Evolutionary conservation across 1,140 invertebrate genomes (phyloP).

Genomic region (Heterodera schachtii): DNA sequence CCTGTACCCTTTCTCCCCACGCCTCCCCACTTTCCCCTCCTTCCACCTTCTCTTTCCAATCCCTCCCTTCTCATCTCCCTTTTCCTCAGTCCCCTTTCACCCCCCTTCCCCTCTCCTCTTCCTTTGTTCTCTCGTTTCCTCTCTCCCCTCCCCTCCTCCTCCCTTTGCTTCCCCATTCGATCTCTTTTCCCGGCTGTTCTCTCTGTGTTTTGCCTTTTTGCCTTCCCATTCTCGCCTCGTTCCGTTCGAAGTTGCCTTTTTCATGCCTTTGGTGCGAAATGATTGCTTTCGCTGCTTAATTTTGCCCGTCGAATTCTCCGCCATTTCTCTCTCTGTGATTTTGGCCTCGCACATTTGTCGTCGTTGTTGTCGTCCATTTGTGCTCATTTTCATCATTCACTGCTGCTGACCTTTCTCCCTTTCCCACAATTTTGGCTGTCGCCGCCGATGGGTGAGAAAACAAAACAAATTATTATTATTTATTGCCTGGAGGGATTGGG

Average conservation of each 20-base stretch:
- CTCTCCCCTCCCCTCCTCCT: too few species aligned
- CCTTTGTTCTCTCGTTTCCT: too few species aligned
- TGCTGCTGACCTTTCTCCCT: not conserved
- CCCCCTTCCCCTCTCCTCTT: too few species aligned
- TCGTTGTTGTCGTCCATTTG: not conserved
- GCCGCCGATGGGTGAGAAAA: not conserved
- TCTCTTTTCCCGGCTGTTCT: not conserved
- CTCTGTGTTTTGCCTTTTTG: not conserved
- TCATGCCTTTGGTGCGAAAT: not conserved
- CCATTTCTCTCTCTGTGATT: not conserved
- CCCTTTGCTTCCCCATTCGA: too few species aligned
- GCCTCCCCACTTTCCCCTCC: too few species aligned
- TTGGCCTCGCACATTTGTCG: not conserved
- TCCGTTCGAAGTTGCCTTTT: not conserved
- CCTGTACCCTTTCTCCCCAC: too few species aligned
- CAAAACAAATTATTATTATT: not conserved
- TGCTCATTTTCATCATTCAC: not conserved
- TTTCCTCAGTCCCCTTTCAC: too few species aligned
- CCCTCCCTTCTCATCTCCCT: too few species aligned
- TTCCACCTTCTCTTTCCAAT: too few species aligned
- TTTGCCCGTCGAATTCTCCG: not conserved
- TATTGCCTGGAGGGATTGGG: not conserved
- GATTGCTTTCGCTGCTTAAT: not conserved
- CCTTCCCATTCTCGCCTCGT: not conserved
- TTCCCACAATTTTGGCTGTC: not conserved